A percentile compares a stretch with the other conserved stretches of the same genome.
Evolutionary conservation across 2,113 vertebrate species (phyloP).

Genomic region (Mormyrus lacerda): DNA sequence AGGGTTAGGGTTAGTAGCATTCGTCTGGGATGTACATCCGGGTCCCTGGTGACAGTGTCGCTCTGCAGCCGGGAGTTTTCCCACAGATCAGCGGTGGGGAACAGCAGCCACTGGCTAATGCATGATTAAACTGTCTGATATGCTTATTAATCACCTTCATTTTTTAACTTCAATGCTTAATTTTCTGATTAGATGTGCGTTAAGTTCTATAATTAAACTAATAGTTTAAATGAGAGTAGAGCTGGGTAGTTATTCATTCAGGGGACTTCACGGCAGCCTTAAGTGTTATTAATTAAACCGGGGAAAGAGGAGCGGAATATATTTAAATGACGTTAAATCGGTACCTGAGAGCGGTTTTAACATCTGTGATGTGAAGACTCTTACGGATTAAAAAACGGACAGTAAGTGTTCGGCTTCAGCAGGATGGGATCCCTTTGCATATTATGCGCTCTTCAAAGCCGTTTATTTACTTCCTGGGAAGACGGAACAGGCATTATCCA

Average conservation of each 20-base stretch:
- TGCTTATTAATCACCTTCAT: slow-evolving; percentile 53
- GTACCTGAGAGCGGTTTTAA: not conserved
- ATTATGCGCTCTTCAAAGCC: not conserved
- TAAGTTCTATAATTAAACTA: slow-evolving; percentile 63
- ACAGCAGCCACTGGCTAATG: slow-evolving; percentile 19
- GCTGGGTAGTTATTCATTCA: slow-evolving; percentile 51
- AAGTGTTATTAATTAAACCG: slow-evolving; percentile 44
- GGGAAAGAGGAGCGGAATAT: not conserved
- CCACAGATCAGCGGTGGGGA: not conserved
- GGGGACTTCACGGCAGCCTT: slow-evolving; percentile 42
- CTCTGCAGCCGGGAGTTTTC: not conserved
- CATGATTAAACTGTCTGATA: slow-evolving; percentile 51
- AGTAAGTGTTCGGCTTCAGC: not conserved
- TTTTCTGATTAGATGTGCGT: slow-evolving; percentile 61
- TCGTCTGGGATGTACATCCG: not conserved
- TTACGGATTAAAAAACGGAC: not conserved
- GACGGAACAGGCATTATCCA: not conserved
- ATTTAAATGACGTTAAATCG: slow-evolving; percentile 10
- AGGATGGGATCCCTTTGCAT: not conserved
- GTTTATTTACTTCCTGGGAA: not conserved
- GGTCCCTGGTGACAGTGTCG: not conserved
- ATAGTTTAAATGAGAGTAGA: slow-evolving; percentile 61
- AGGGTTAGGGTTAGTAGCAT: too few relatives aligned
- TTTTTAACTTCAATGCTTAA: slow-evolving; percentile 50
- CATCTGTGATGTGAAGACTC: not conserved